Evolutionary conservation across 2,113 vertebrate genomes (phyloP).

Genomic region (Syngnathoides biaculeatus): DNA sequence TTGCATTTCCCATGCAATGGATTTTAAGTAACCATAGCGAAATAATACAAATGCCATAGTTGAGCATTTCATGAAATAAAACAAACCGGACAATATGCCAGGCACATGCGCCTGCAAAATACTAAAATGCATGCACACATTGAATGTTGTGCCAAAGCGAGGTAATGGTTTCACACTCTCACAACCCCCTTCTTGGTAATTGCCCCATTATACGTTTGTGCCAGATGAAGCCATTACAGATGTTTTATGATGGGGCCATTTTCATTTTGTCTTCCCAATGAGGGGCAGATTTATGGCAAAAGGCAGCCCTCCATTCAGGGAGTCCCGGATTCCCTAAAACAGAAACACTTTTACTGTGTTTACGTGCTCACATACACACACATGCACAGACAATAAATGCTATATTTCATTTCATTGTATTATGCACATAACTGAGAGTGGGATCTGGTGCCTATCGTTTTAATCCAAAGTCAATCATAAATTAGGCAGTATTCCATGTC

Average conservation of each 20-base stretch:
- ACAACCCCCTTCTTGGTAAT: slow-evolving; percentile 71
- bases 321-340: slow-evolving; percentile 34
- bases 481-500: slow-evolving; percentile 45
- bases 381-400: slow-evolving; percentile 35
- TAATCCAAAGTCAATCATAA: neutral
- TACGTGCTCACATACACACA: slow-evolving; percentile 34
- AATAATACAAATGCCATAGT: neutral
- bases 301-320: slow-evolving; percentile 67
- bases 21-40: neutral
- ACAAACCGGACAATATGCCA: slow-evolving; percentile 12
- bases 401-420: slow-evolving; percentile 25
- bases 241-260: slow-evolving; percentile 79
- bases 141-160: slow-evolving; percentile 63
- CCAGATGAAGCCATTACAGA: slow-evolving; percentile 78
- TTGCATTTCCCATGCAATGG: neutral
- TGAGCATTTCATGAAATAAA: slow-evolving; percentile 6
- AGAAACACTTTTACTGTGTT: slow-evolving; percentile 32
- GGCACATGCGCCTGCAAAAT: slow-evolving; percentile 42
- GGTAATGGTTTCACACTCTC: slow-evolving; percentile 63
- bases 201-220: slow-evolving; percentile 76
- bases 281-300: slow-evolving; percentile 75
- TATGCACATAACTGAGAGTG: slow-evolving; percentile 13
- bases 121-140: slow-evolving; percentile 48
- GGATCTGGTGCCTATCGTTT: neutral
- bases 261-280: slow-evolving; percentile 76